Percentiles rank a stretch among this genome's conserved stretches.
These are phyloP conservation scores for Torymus auratus DNA, from an alignment of 2,888 invertebrate species.

Conservation along the genomic window DNA sequence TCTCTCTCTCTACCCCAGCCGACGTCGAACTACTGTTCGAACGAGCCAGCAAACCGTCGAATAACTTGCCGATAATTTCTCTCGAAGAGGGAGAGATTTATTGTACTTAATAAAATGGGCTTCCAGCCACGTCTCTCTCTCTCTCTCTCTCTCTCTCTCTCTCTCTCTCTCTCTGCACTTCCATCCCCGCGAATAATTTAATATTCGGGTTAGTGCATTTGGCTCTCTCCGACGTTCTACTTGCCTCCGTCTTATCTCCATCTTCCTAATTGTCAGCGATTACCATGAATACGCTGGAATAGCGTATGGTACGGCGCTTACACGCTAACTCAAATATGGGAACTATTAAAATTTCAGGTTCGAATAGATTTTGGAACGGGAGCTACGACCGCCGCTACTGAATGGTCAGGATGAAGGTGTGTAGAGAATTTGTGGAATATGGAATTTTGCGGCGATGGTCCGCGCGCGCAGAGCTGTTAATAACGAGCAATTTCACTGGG, in stretches of 20 bases:
- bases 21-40: slow-evolving; percentile 5
- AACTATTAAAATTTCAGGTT: slow-evolving; percentile 14
- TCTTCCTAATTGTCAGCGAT: slow-evolving; percentile 45
- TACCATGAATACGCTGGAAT: slow-evolving; percentile 28
- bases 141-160: too few species aligned
- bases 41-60: background rate
- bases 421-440: too few species aligned
- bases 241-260: slow-evolving; percentile 27
- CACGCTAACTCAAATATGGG: slow-evolving; percentile 18
- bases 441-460: too few species aligned
- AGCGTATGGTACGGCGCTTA: background rate
- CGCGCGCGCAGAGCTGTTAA: background rate
- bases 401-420: too few species aligned
- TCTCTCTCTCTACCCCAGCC: too few species aligned
- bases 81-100: slow-evolving; percentile 14
- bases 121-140: background rate
- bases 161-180: too few species aligned
- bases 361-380: slow-evolving; percentile 6
- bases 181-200: slow-evolving; percentile 25
- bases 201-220: slow-evolving; percentile 35
- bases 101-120: slow-evolving; percentile 2
- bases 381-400: too few species aligned
- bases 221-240: background rate
- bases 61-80: slow-evolving; percentile 26
- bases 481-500: slow-evolving; percentile 4